phyloP scores from a whole-genome alignment of 2,113 vertebrate genomes.

The Notarius quadriscutis region DNA sequence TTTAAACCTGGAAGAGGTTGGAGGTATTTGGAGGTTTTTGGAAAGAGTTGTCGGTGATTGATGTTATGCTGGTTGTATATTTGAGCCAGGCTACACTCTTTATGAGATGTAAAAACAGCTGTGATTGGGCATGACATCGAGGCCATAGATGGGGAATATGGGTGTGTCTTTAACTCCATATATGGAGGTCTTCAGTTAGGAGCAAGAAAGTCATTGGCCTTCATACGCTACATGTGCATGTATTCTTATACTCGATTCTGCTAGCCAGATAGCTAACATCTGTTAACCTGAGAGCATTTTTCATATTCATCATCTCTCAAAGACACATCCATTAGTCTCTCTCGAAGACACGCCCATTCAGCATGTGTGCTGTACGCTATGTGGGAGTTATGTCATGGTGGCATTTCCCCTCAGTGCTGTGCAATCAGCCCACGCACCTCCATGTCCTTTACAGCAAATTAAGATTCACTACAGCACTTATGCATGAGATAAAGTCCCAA shows the following conservation, averaged over 20 bases:
- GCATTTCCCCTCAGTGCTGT: neutral
- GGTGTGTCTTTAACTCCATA: neutral
- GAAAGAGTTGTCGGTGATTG: neutral
- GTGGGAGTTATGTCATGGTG: neutral
- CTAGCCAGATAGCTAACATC: neutral
- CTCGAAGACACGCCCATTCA: neutral
- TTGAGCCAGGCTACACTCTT: constrained; percentile 33
- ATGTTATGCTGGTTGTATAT: constrained; percentile 56
- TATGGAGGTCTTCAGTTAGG: too few species aligned
- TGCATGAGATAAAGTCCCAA: constrained; percentile 49
- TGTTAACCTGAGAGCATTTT: neutral
- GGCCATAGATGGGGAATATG: neutral
- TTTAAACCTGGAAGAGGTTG: neutral
- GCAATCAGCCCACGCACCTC: neutral
- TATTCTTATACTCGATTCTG: neutral
- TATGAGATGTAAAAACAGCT: neutral
- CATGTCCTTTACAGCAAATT: constrained; percentile 1
- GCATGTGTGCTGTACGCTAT: neutral
- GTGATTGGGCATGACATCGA: neutral
- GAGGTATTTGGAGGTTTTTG: neutral
- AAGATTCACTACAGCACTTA: constrained; percentile 44
- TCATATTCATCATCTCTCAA: neutral
- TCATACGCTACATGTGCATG: neutral
- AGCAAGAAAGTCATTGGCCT: too few species aligned
- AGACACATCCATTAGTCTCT: neutral